Conservation (phyloP, 2,113 vertebrate genomes). For the Bos javanicus region DNA sequence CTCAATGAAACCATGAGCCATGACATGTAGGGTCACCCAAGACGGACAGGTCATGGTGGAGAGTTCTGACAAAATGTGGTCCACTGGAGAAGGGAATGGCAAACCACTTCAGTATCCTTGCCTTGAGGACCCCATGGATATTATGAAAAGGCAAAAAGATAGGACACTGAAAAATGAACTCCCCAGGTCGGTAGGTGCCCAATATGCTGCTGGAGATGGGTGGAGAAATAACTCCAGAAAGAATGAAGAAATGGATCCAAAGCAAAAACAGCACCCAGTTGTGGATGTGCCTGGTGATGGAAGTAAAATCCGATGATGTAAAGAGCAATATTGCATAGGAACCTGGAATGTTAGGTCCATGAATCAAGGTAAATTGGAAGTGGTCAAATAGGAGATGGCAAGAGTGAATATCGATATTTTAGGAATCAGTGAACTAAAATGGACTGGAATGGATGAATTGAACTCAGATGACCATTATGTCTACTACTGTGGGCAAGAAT, state of each 20-base stretch:
- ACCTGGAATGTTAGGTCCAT: not conserved
- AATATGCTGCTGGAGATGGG: not conserved
- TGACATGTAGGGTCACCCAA: not conserved
- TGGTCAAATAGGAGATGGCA: not conserved
- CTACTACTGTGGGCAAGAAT: not conserved
- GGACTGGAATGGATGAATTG: not conserved
- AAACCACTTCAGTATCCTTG: not conserved
- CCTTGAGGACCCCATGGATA: not conserved
- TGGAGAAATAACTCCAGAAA: not conserved
- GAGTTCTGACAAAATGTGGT: not conserved
- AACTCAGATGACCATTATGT: not conserved
- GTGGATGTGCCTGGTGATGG: not conserved
- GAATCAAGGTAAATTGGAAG: not conserved
- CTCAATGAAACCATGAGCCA: not conserved
- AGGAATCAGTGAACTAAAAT: not conserved
- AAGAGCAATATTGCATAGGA: not conserved
- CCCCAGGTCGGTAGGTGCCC: not conserved
- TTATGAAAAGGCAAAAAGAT: not conserved
- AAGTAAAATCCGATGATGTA: not conserved
- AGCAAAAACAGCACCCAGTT: not conserved
- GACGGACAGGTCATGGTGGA: accelerated
- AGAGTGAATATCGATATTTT: not conserved
- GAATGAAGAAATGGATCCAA: not conserved
- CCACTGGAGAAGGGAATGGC: not conserved
- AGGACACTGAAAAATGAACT: not conserved